Evolutionary conservation across 2,113 vertebrate genomes (phyloP), one percentile per base, ranked within the genome.

Genomic region (Syngnathus floridae): DNA sequence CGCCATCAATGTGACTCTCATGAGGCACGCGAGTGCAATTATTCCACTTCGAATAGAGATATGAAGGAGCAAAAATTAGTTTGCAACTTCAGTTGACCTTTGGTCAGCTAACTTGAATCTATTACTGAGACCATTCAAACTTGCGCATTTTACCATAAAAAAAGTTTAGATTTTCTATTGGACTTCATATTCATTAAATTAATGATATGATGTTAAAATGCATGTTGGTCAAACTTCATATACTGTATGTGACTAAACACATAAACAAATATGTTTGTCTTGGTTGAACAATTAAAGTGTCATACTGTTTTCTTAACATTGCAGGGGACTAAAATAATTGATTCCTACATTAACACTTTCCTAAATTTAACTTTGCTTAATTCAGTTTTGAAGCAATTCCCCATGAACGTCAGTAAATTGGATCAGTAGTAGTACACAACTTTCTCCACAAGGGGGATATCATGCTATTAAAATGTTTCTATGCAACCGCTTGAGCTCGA

Each of bases 391-490:
- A 52, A 12, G 51, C 9, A 26, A 31, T 55, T 55, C 11, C 41
- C 36, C 16, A 2, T 36, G 4, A 57, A 35, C 13, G 10, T 37
- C 19, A 11, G 55, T 57, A 12, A 37, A 21, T 31, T 60, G 19
- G 4, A 3, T 0, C 37, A 13, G 58, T 21, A 22, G 75, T 22
- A 76, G 65, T 85, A 72, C 54, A 56, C 7, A 17, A 3, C 59
- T 31, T 5, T 64, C 16, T 62, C 79, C 86, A 85, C 86, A 76
- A 78, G 86, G 73, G 74, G 84, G 81, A 79, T 82, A 79, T 73
- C 74, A 76, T 71, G 75, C 59, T 69, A 81, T 76, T 52, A 31
- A 59, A 19, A 11, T 58, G n/a, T 31, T 13, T 48, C 26, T 14
- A 4, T 38, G 14, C 36, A 61, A 10, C 6, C 16, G 31, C 1